phyloP scores from a whole-genome alignment of 2,888 invertebrate genomes.

The Suillia variegata region DNA sequence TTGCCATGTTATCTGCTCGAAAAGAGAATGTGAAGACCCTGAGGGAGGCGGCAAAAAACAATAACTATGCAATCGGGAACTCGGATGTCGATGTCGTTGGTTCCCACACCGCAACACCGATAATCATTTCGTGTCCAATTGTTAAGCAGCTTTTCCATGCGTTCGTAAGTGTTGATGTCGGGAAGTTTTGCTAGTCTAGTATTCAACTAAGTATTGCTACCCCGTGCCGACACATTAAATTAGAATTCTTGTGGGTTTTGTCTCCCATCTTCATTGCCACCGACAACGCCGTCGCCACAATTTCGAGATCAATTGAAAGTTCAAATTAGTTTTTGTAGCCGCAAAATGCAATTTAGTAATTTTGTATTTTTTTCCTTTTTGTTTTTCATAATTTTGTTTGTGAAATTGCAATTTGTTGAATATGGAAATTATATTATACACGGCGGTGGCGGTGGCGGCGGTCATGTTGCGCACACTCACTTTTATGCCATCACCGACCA shows the following conservation, averaged over 20 bases:
- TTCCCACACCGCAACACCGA: not conserved
- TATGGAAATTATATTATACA: conserved; percentile 9
- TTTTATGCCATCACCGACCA: not conserved
- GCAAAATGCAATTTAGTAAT: conserved; percentile 22
- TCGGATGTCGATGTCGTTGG: not conserved
- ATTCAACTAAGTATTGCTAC: too few relatives aligned
- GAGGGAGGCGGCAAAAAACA: not conserved
- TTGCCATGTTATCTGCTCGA: not conserved
- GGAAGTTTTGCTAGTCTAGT: not conserved
- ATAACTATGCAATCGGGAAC: conserved; percentile 1
- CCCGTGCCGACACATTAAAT: not conserved
- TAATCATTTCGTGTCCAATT: not conserved
- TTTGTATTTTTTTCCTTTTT: not conserved
- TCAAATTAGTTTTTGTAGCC: conserved; percentile 19
- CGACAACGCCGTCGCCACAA: conserved; percentile 10
- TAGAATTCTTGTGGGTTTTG: conserved; percentile 1
- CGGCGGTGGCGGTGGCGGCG: not conserved
- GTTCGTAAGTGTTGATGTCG: too few relatives aligned
- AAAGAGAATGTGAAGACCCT: conserved; percentile 1
- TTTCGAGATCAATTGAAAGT: conserved; percentile 21
- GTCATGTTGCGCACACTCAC: not conserved
- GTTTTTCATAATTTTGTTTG: not conserved
- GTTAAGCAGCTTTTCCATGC: too few relatives aligned
- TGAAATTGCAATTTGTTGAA: conserved; percentile 5
- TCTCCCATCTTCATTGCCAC: too few relatives aligned